Base-by-base conservation (phyloP, 64 coral and sea anemone genomes). In the Porites australiensis region DNA sequence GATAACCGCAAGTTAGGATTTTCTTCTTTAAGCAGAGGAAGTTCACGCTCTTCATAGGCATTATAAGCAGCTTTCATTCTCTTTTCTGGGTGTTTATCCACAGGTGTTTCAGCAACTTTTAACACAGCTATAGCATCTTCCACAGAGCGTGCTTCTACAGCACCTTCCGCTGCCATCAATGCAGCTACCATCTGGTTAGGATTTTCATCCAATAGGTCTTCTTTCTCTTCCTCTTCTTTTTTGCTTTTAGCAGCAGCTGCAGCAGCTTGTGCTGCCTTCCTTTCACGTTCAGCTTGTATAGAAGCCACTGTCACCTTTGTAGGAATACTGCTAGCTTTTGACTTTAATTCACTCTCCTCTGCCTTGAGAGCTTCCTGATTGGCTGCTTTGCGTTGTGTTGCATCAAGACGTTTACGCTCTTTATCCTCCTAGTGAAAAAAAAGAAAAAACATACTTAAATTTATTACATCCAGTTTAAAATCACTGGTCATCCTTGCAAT, bases 1-100 rank as follows among this genome's bases (percentile, higher is more conserved):
- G 96, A 98, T 55, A 98, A 82, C 58, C 96, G 86, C 79, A 98
- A 88, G 22, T 98, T 98, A 57, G 96, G 96, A 18, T 98, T 95
- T 70, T 98, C 96, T 64, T 90, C 74, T 83, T 99, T 99, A 43
- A 96, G 68, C 21, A 46, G 79, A 15, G 94, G 98, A 11, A 99
- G 60, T 89, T 95, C 87, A 54, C 79, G 82, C 50, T 96, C 91
- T 46, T 99, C 98, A 92, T 91, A 99, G 14, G 89, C 87, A 54
- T 57, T 77, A 84, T 91, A 99, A 45, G 94, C 94, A 14, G 98
- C 98, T 71, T 94, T 99, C 89, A 99, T 86, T 83, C 98, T 96
- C 64, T 90, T 93, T 83, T 99, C 98, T 44, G 98, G 98, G 70
- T 99, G 98, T 47, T 75, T 83, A 69, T 99, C 98, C 21, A 49